Evolutionary conservation across 2,888 invertebrate genomes (phyloP).

Genomic region (Polia nebulosa): DNA sequence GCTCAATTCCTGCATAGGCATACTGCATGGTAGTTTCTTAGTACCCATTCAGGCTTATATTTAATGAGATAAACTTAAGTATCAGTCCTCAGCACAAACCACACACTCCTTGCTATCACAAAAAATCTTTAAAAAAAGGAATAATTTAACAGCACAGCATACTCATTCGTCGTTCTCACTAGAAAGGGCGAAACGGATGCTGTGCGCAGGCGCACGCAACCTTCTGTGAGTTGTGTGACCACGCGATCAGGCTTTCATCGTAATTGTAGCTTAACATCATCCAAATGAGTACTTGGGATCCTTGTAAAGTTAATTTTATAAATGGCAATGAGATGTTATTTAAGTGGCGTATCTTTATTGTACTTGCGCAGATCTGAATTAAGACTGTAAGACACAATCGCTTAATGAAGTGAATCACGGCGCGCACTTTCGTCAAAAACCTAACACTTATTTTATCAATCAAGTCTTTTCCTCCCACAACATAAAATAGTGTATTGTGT

Average conservation of each 20-base stretch:
- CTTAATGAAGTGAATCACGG: background rate
- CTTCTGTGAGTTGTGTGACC: constrained; percentile 15
- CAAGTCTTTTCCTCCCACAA: too few relatives aligned
- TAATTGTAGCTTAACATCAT: constrained; percentile 17
- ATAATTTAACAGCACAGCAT: constrained; percentile 1
- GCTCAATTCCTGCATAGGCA: too few relatives aligned
- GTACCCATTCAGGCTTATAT: too few relatives aligned
- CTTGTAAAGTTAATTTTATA: constrained; percentile 7
- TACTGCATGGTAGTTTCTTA: too few relatives aligned
- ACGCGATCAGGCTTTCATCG: constrained; percentile 46
- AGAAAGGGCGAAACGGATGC: constrained; percentile 31
- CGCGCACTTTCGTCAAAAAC: too few relatives aligned
- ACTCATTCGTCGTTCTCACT: constrained; percentile 14
- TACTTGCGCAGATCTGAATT: background rate
- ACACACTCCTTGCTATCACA: background rate
- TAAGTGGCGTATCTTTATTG: background rate
- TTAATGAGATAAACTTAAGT: background rate
- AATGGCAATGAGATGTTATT: constrained; percentile 4
- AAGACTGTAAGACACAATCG: background rate
- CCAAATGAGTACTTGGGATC: background rate
- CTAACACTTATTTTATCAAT: too few relatives aligned
- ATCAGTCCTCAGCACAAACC: background rate
- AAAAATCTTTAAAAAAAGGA: constrained; percentile 22
- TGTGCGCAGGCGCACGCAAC: constrained; percentile 54
- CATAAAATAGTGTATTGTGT: too few relatives aligned